Evolutionary conservation across 2,797 vertebrate species (phyloP).

Genomic region (Malacoctenus gilli): DNA sequence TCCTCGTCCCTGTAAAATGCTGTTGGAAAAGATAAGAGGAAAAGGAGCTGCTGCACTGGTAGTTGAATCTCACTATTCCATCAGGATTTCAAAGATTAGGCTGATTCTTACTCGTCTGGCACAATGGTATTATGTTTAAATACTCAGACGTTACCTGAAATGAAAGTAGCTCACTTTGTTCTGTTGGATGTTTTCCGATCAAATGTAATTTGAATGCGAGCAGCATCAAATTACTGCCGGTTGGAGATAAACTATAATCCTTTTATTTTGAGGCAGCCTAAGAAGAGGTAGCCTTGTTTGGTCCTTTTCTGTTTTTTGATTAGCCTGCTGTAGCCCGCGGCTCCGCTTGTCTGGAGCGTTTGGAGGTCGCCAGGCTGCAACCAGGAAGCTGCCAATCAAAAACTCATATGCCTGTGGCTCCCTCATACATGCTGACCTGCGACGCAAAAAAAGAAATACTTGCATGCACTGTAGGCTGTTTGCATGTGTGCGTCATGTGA

Average conservation of each 20-base stretch:
- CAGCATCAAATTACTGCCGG: slow-evolving; percentile 51
- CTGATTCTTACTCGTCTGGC: too few relatives aligned
- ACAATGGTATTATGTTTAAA: too few relatives aligned
- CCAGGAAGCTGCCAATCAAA: slow-evolving; percentile 55
- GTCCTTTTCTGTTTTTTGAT: slow-evolving; percentile 57
- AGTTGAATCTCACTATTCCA: slow-evolving; percentile 7
- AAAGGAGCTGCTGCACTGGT: slow-evolving; percentile 75
- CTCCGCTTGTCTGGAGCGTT: slow-evolving; percentile 50
- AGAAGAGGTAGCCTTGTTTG: slow-evolving; percentile 52
- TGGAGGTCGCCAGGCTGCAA: slow-evolving; percentile 62
- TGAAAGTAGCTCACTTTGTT: slow-evolving; percentile 24
- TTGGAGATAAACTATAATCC: slow-evolving; percentile 65
- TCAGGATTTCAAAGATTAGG: too few relatives aligned
- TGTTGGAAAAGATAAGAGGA: slow-evolving; percentile 83
- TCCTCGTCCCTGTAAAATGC: slow-evolving; percentile 78
- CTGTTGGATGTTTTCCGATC: slow-evolving; percentile 23
- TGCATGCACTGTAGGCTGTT: neutral
- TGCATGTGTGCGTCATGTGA: slow-evolving; percentile 17
- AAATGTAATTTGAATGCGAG: slow-evolving; percentile 48
- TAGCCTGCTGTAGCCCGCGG: slow-evolving; percentile 40
- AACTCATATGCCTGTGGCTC: slow-evolving; percentile 3
- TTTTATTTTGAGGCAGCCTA: slow-evolving; percentile 53
- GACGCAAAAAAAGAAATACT: neutral
- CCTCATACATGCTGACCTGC: slow-evolving; percentile 9
- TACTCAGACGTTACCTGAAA: neutral